Evolutionary conservation across 1,140 invertebrate species (phyloP), one percentile per base, ranked within the genome.

Genomic region (Drosophila guanche): DNA sequence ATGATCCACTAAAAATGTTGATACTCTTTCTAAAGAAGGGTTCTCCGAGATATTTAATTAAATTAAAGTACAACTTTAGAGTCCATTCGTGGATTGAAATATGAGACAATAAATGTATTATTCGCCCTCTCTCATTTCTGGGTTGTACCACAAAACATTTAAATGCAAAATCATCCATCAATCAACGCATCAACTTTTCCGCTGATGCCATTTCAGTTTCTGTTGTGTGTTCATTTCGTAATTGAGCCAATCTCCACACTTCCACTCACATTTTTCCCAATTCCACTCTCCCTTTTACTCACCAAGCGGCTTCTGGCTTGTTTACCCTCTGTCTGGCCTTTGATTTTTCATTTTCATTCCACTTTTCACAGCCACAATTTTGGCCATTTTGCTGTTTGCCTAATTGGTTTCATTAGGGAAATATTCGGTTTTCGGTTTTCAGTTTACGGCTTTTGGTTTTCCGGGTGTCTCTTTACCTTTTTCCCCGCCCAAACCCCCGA

Each of bases 291-390:
- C 43, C 27, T n/a, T 10, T 37, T 33, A 4, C 3, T 4, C 10
- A 37, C 5, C 33, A 7, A 7, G 10, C 33, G 3, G 33, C 33
- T 12, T 10, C 22, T 29, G 29, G 8, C 47, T 45, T 85, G 80
- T 85, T 85, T 85, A 86, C 76, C 77, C 63, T 66, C 77, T 80
- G 81, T 85, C 81, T 85, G 73, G 81, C 81, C 81, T 81, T 85
- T 85, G 81, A 86, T 85, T 76, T 86, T 74, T 85, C 68, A 74
- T 37, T 37, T 37, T 12, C 33, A 37, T 12, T 37, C 10, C 10
- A 37, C 12, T 73, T 74, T 86, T 57, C 47, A 14, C 41, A 27
- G 59, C 65, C 61, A 78, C 61, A 75, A 79, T 62, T 67, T 65
- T 58, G 50, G 42, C 54, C 74, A 62, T 76, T 75, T 73, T 45